Conservation (phyloP, 2,888 invertebrate genomes). For the Euphydryas editha region DNA sequence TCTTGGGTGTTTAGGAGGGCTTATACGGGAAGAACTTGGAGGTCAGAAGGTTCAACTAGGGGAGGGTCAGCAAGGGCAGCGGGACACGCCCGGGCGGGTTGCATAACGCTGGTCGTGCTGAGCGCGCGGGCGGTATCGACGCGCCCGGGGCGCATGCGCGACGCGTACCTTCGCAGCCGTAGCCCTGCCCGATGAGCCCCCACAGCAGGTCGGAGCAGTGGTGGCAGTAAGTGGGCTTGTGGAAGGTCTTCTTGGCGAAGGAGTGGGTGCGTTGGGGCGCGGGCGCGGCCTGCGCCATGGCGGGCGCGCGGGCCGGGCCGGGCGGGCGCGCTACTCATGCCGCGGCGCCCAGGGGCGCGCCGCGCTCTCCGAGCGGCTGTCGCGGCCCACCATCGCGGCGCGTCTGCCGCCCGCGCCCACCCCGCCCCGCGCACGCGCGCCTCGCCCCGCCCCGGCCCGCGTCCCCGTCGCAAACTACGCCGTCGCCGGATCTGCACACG, state of each 20-base stretch:
- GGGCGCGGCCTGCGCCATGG: conserved; percentile 84
- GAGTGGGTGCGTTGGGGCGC: conserved; percentile 91
- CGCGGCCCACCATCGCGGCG: conserved; percentile 84
- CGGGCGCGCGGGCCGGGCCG: conserved; percentile 82
- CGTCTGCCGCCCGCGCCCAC: conserved; percentile 75
- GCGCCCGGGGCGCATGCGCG: conserved; percentile 77
- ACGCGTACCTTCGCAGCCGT: conserved; percentile 98
- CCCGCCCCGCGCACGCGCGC: conserved; percentile 57
- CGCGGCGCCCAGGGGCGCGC: conserved; percentile 84
- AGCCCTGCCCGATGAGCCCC: conserved; percentile 99
- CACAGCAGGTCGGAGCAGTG: conserved; percentile 99
- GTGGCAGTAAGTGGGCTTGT: conserved; percentile 99
- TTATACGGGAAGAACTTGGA: conserved; percentile 46
- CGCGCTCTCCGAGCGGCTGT: conserved; percentile 83
- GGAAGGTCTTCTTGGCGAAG: conserved; percentile 99
- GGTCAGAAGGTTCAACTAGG: conserved; percentile 59
- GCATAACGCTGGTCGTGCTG: conserved; percentile 74
- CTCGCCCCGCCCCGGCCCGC: conserved; percentile 50
- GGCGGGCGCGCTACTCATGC: conserved; percentile 81
- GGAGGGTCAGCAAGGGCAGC: conserved; percentile 41
- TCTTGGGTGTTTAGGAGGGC: background rate
- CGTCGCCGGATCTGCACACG: conserved; percentile 54
- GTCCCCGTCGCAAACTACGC: conserved; percentile 39
- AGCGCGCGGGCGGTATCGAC: conserved; percentile 73
- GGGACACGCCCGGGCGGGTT: conserved; percentile 79